Percentiles rank a stretch among this genome's conserved stretches.
phyloP scores from a whole-genome alignment of 2,797 vertebrate genomes.

The Spinibarbus caldwelli region DNA sequence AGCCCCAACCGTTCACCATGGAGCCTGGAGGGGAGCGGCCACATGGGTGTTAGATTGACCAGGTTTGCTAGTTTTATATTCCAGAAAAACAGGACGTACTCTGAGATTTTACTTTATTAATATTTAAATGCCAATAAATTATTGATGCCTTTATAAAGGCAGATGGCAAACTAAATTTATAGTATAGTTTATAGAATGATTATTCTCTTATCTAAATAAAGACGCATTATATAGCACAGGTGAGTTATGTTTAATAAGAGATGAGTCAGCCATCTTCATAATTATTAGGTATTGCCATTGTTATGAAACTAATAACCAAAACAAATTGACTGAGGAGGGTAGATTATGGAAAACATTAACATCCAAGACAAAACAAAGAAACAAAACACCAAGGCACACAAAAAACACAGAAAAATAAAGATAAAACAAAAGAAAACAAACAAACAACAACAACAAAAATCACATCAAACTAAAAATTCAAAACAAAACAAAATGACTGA shows the following conservation, averaged over 20 bases:
- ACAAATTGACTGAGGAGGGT: neutral
- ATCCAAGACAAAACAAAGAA: neutral
- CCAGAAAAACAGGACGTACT: neutral
- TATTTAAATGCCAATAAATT: neutral
- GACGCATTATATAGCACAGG: neutral
- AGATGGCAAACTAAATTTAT: neutral
- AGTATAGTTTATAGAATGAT: neutral
- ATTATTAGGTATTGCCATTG: neutral
- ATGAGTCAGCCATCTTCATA: neutral
- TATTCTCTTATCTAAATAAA: neutral
- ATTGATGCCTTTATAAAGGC: neutral
- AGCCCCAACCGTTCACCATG: conserved; percentile 99
- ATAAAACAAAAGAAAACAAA: neutral
- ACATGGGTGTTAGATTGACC: conserved; percentile 18
- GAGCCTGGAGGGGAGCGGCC: conserved; percentile 84
- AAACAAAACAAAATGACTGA: neutral
- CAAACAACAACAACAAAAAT: no score
- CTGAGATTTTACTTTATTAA: neutral
- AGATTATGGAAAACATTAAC: neutral
- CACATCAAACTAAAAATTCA: neutral
- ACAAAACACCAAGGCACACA: neutral
- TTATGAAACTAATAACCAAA: neutral
- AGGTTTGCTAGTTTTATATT: neutral
- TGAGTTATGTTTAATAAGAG: neutral
- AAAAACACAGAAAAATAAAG: neutral